These are phyloP conservation scores for Apodemus sylvaticus DNA, from an alignment of 2,113 vertebrate species.

Conservation along the genomic window DNA sequence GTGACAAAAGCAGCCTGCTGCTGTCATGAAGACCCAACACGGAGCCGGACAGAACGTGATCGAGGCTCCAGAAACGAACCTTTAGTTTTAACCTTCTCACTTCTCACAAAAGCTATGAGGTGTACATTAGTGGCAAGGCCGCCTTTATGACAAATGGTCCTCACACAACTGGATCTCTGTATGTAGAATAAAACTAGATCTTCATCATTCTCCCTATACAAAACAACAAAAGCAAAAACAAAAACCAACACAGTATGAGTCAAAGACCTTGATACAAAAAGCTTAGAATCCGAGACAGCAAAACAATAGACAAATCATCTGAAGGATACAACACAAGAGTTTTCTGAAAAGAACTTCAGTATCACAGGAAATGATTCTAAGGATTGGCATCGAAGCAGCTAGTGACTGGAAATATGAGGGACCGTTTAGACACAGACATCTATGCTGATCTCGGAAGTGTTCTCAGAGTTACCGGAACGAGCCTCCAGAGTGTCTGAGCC, in stretches of 20 bases:
- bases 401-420: neutral
- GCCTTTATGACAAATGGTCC: neutral
- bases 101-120: neutral
- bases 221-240: neutral
- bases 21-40: neutral
- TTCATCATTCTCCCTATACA: neutral
- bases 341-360: neutral
- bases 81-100: neutral
- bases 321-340: neutral
- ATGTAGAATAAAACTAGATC: neutral
- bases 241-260: neutral
- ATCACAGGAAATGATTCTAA: neutral
- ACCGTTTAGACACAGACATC: neutral
- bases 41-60: no score
- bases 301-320: neutral
- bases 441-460: slow-evolving; percentile 58
- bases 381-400: neutral
- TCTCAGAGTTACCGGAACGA: slow-evolving; percentile 37
- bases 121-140: neutral
- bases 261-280: neutral
- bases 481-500: neutral
- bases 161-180: neutral
- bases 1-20: neutral
- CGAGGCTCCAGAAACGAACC: neutral
- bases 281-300: neutral